Evolutionary conservation across 2,888 invertebrate genomes (phyloP), one percentile per base, ranked within the genome.

Genomic region (Cylloceria caligata): DNA sequence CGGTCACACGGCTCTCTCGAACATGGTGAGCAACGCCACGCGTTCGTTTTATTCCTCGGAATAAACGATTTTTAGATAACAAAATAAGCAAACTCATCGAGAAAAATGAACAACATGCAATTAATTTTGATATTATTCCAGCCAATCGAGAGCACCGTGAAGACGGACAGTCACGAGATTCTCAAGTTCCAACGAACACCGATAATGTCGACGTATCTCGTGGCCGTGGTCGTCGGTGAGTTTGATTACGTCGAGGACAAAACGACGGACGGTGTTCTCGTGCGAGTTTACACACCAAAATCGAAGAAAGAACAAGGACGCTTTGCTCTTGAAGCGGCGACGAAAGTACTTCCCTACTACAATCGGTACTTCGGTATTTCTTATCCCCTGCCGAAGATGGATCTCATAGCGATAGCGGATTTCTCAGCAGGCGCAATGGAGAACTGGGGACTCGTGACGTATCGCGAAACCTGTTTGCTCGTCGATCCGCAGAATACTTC

Each of bases 361-460:
- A 97, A 98, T 88, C 96, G 97, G 72, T 99, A 99, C 93, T 99
- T 99, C 93, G 96, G 97, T 84, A 97, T 99, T 89, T 96, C 98
- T 0, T 99, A 99, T 94, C 98, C 99, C 0, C 93, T 99, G 85
- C 98, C 99, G 21, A 99, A 99, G 93, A 97, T 99, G 93, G 99
- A 99, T 93, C 94, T 99, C 76, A 98, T 99, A 88, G 99, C 99
- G 9, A 97, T 99, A 89, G 97, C 98, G 2, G 99, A 99, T 92
- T 99, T 99, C 91, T 96, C 97, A 73, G 96, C 97, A 83, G 98
- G 98, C 86, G 99, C 99, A 74, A 99, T 99, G 99, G 99, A 99
- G 93, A 99, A 99, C 93, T 99, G 99, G 99, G 99, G 99, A 13
- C 90, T 96, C 36, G 94, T 96, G 2, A 93, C 91, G 4, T 93